Evolutionary conservation across 2,113 vertebrate genomes (phyloP), one percentile per base, ranked within the genome.

Genomic region (Psephotus haematonotus): DNA sequence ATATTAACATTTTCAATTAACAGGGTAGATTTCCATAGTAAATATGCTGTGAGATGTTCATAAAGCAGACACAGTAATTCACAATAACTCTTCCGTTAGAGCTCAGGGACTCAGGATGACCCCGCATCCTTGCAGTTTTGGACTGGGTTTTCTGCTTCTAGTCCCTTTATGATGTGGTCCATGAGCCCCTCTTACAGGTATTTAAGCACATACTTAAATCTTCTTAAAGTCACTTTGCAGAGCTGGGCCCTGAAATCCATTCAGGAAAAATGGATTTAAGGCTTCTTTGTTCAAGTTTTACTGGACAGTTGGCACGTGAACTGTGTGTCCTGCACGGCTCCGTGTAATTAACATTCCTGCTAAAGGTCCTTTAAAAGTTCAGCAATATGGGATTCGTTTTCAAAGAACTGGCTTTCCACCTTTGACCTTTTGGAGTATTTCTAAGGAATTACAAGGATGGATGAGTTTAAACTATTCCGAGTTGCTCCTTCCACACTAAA

Each of bases 271-370:
- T 55, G 72, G 37, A 50, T 88, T 78, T 83, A 68, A 59, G 77
- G 60, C 6, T 4, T 80, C 81, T 88, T 44, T 78, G 70, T 90
- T 89, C 10, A 64, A 92, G 87, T 93, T 94, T 92, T 64, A 47
- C 79, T 1, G 4, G 41, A 57, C 39, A 11, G 15, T 28, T 14
- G 29, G 63, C 88, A 25, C 5, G 3, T 49, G 3, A 29, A 86
- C 24, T 3, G 49, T 25, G 71, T 28, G 37, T 76, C 67, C 39
- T 17, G 78, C 35, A 3, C 6, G 1, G 55, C 71, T 80, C 84
- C 0, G 0, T 18, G 47, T 85, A 70, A 93, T 97, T 96, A 92
- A 95, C 89, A 96, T 97, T 96, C 95, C 92, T 88, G 53, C 15
- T 37, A 10, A 67, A 65, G 72, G 70, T 94, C 82, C 80, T 89